Base-by-base conservation (phyloP, 2,888 invertebrate genomes). In the Nemoura dubitans region DNA sequence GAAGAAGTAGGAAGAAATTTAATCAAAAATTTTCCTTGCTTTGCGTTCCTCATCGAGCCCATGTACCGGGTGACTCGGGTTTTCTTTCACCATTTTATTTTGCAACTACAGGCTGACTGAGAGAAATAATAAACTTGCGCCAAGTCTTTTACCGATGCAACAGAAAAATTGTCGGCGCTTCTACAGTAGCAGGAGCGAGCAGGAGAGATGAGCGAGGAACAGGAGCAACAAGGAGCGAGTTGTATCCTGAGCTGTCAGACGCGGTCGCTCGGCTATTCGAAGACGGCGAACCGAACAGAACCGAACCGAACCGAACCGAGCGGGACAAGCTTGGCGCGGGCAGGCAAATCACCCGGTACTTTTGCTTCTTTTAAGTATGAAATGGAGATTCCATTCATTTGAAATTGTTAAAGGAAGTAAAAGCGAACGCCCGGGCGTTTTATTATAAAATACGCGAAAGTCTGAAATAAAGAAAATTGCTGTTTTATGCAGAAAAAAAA, bases 381-480 rank as follows among this genome's bases (percentile, higher is more conserved):
- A 42, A 83, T 42, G 30, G 86, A 85, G 87, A 85, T 86, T 87
- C 86, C 86, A 86, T 87, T 87, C 87, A 87, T 87, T 87, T 87
- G 86, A 86, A 87, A 87, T 86, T 87, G 87, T 86, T 85, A 86
- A 86, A 87, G 87, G 86, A 87, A 87, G 76, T 59, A 28, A 83
- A 43, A 59, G 83, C 83, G 42, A 59, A 83, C 43, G 42, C 83
- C 27, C 28, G 77, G 86, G 86, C 85, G 87, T 83, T 87, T 87
- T 86, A 86, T 87, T 87, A 86, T 86, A 87, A 86, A 87, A 86
- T 86, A 86, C 85, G 84, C 27, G 86, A 86, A 87, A 85, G 87
- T 86, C 86, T 87, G 85, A 87, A 87, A 86, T 87, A 87, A 87
- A 87, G 87, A 87, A 87, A 86, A 87, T 86, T 86, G 87, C 86